Evolutionary conservation across 2,888 invertebrate species (phyloP), one percentile per base, ranked within the genome.

Genomic region (Perithous albicinctus): DNA sequence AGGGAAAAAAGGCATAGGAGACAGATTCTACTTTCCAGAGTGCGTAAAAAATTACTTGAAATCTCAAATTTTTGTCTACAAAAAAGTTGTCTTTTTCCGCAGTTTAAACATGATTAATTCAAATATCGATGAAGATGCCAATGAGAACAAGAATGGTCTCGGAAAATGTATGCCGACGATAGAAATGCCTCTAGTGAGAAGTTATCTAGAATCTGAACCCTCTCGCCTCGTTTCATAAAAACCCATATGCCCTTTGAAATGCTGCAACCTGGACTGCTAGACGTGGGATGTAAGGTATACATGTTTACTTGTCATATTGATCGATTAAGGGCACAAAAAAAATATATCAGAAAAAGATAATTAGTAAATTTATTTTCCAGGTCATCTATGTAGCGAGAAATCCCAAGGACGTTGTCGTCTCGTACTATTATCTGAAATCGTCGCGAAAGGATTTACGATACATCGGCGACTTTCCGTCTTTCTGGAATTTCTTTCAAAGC

Each of bases 1-100:
- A 0, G 93, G 93, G 43, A 92, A 93, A 38, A 93, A 93, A 59
- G 94, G 95, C 0, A 92, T 96, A 0, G 93, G 94, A 1, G 94
- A 95, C 82, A 93, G 96, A 89, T 96, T 95, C 91, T 96, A 96
- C 12, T 96, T 96, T 91, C 93, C 96, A 83, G 96, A 96, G 96
- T 96, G 93, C 94, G 95, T 90, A 10, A 5, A 10, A 5, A 38
- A 7, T 38, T 7, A 38, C 10, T 38, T 38, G 29, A 29, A 2
- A 38, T 38, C n/a, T 41, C 3, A 12, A 41, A 12, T n/a, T 41
- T 41, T 38, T 38, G 8, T 38, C 8, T 6, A 38, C 1, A 38
- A 12, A 41, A 38, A 12, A 41, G 3, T 12, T 12, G n/a, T 12
- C n/a, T 12, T 1, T 12, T 12, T 41, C n/a, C n/a, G 12, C 41